A percentile compares a stretch with the other conserved stretches of the same genome.
phyloP scores from a whole-genome alignment of 2,113 vertebrate species.

The Casuarius casuarius region DNA sequence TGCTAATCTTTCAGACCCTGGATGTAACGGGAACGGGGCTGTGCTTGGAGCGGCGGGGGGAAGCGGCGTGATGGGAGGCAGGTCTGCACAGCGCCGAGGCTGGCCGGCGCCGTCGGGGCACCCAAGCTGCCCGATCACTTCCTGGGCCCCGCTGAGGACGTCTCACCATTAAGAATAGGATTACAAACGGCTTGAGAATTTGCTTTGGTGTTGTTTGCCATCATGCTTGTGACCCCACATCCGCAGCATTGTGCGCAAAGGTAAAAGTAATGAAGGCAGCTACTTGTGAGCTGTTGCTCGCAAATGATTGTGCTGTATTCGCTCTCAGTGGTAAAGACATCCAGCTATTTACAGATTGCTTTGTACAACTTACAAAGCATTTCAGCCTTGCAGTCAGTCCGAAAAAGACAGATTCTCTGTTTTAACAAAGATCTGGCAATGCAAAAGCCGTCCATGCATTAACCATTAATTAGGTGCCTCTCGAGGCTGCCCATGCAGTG shows the following conservation, averaged over 20 bases:
- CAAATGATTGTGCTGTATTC: background rate
- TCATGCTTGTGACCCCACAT: fast-evolving
- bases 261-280: background rate
- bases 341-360: background rate
- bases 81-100: background rate
- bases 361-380: background rate
- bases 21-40: background rate
- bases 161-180: background rate
- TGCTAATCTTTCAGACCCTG: background rate
- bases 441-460: background rate
- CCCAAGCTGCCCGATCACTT: background rate
- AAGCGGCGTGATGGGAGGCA: fast-evolving
- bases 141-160: background rate
- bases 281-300: background rate
- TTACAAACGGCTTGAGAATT: background rate
- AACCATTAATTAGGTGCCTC: background rate
- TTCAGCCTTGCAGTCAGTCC: background rate
- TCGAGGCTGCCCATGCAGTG: background rate
- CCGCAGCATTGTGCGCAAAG: background rate
- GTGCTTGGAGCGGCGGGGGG: background rate
- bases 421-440: background rate
- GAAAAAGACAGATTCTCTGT: background rate
- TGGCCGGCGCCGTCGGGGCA: background rate
- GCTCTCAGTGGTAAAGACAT: background rate
- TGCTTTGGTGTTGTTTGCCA: background rate